Percentiles rank a stretch among this genome's conserved stretches.
Evolutionary conservation across 2,113 vertebrate genomes (phyloP).

Genomic region (Atlantisia rogersi): DNA sequence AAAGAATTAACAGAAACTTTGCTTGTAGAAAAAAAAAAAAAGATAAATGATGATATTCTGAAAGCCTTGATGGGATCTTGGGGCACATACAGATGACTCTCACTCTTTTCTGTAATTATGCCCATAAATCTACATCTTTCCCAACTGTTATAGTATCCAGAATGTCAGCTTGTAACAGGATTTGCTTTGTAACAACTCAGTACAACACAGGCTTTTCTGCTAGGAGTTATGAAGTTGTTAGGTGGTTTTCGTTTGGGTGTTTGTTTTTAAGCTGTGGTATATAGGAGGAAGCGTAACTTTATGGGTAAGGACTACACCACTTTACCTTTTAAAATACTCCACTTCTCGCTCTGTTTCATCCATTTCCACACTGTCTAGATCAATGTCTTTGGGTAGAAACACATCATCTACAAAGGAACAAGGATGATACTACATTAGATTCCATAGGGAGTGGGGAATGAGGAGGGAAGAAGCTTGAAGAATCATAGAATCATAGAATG

Average conservation of each 20-base stretch:
- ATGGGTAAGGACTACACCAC: not conserved
- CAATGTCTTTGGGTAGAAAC: conserved; percentile 98
- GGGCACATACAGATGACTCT: not conserved
- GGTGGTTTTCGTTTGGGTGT: not conserved
- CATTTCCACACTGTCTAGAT: conserved; percentile 96
- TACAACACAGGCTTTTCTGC: not conserved
- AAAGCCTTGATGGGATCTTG: not conserved
- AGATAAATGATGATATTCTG: not conserved
- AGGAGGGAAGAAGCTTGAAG: not conserved
- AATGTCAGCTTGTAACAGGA: not conserved
- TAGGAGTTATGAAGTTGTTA: not conserved
- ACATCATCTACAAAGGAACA: conserved; percentile 88
- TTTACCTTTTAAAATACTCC: conserved; percentile 97
- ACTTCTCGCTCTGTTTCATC: conserved; percentile 98
- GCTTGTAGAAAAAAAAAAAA: not conserved
- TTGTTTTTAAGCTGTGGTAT: not conserved
- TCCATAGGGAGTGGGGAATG: not conserved
- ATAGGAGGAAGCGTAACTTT: not conserved
- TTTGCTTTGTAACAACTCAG: not conserved
- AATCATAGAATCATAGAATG: not conserved
- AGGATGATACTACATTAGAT: not conserved
- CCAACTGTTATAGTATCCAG: not conserved
- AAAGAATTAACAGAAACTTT: not conserved
- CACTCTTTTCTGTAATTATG: not conserved
- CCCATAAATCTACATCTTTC: not conserved